These are phyloP conservation scores for Danio choprae DNA, from an alignment of 2,797 vertebrate species.

Conservation along the genomic window DNA sequence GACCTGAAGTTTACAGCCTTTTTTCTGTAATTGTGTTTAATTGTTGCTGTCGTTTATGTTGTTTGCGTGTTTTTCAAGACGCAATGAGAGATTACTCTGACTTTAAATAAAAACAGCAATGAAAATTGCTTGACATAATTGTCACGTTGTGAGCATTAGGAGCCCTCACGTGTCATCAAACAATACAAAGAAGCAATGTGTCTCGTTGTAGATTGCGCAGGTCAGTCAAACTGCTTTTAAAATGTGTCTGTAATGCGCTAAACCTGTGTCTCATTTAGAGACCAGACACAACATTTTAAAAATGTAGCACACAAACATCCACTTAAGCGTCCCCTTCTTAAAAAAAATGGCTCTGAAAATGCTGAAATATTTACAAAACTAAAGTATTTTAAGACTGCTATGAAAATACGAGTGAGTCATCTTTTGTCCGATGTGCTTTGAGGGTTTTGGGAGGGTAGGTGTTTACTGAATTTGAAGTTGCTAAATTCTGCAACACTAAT, in stretches of 20 bases:
- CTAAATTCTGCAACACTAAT: neutral
- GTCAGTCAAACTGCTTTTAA: neutral
- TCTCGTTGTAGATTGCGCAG: slow-evolving; percentile 21
- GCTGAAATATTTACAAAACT: slow-evolving; percentile 28
- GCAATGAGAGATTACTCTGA: slow-evolving; percentile 13
- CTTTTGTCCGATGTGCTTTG: neutral
- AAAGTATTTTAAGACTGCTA: slow-evolving; percentile 2
- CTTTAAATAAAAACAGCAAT: slow-evolving; percentile 5
- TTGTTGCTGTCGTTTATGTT: neutral
- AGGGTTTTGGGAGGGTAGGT: neutral
- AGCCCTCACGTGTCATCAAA: neutral
- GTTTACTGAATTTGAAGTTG: neutral
- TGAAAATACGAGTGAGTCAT: slow-evolving; percentile 20
- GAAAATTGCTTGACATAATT: slow-evolving; percentile 7
- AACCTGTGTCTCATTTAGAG: neutral
- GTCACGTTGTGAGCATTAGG: neutral
- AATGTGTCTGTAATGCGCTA: slow-evolving; percentile 8
- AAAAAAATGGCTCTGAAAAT: neutral
- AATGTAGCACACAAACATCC: slow-evolving; percentile 27
- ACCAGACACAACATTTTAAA: slow-evolving; percentile 2
- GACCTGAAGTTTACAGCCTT: neutral
- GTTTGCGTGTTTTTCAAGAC: neutral
- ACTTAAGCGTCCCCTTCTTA: neutral
- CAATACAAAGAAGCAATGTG: slow-evolving; percentile 1
- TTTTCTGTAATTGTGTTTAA: neutral